Evolutionary conservation across 2,888 invertebrate species (phyloP), one percentile per base, ranked within the genome.

Genomic region (Zygogramma bicolorata): DNA sequence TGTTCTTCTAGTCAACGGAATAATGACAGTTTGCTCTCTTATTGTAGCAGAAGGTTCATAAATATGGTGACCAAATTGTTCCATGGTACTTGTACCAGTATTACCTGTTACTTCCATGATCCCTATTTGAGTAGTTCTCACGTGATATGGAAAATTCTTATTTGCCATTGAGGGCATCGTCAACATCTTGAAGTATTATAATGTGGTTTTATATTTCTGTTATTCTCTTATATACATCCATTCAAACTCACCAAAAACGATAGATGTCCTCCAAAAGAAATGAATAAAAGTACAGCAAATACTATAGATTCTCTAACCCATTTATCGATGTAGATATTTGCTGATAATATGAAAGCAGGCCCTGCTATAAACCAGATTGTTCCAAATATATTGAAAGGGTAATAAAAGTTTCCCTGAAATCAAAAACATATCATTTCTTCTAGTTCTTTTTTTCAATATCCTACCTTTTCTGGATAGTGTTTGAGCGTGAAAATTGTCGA

Each of bases 81-180:
- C 91, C 8, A 91, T 82, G 0, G 88, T 88, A 0, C 89, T 86
- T 62, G 86, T 88, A 3, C 89, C 89, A 29, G 88, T 87, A 86
- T 89, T 79, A 6, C 81, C 81, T 20, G 85, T 84, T 69, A 90
- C 87, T 85, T 92, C 91, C 92, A 93, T 92, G 0, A 92, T 89
- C 1, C 92, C 93, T 29, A 93, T 92, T 87, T 96, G 96, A 0
- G 94, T 93, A 0, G 96, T 96, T 65, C 95, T 88, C 29, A 97
- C 95, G 84, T 97, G 97, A 85, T 95, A 97, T 0, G 97, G 97
- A 82, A 97, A 97, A 84, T 95, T 95, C 82, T 93, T 93, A 84
- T 97, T 97, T 0, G 95, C 95, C 71, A 94, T 92, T 1, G 94
- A 93, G 2, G 97, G 97, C 83, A 95, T 88, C 0, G 96, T 96